phyloP scores from a whole-genome alignment of 1,140 invertebrate species.

The Oryctes rhinoceros region DNA sequence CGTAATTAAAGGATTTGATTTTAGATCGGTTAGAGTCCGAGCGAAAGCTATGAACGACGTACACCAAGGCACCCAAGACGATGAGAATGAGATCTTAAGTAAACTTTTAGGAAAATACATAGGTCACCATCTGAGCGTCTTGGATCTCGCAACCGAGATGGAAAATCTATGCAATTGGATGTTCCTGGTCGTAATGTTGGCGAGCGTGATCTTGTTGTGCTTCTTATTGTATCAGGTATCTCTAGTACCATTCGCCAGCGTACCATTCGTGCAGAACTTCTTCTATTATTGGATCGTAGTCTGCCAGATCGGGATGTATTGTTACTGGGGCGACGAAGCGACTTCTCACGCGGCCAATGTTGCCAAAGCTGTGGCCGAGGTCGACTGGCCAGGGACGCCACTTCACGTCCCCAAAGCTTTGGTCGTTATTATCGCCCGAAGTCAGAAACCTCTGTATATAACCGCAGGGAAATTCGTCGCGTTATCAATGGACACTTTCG shows the following conservation, averaged over 20 bases:
- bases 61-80: not conserved
- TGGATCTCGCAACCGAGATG: slow-evolving; percentile 41
- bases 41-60: not conserved
- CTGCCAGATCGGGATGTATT: slow-evolving; percentile 44
- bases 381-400: slow-evolving; percentile 57
- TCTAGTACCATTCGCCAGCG: slow-evolving; percentile 29
- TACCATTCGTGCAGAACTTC: slow-evolving; percentile 41
- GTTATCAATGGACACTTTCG: slow-evolving; percentile 61
- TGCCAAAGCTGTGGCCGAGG: slow-evolving; percentile 54
- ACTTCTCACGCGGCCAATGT: slow-evolving; percentile 55
- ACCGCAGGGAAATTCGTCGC: slow-evolving; percentile 59
- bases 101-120: slow-evolving; percentile 36
- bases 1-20: too few species aligned
- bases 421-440: slow-evolving; percentile 59
- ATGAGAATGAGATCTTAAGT: not conserved
- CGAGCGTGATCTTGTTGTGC: slow-evolving; percentile 26
- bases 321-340: slow-evolving; percentile 44
- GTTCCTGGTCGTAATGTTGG: slow-evolving; percentile 37
- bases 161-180: slow-evolving; percentile 42
- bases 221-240: slow-evolving; percentile 17
- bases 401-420: slow-evolving; percentile 52
- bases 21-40: not conserved
- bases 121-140: slow-evolving; percentile 39
- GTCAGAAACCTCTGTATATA: slow-evolving; percentile 58
- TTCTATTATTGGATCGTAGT: slow-evolving; percentile 43